Base-by-base conservation (phyloP, 1,140 invertebrate genomes). In the Zophobas morio region DNA sequence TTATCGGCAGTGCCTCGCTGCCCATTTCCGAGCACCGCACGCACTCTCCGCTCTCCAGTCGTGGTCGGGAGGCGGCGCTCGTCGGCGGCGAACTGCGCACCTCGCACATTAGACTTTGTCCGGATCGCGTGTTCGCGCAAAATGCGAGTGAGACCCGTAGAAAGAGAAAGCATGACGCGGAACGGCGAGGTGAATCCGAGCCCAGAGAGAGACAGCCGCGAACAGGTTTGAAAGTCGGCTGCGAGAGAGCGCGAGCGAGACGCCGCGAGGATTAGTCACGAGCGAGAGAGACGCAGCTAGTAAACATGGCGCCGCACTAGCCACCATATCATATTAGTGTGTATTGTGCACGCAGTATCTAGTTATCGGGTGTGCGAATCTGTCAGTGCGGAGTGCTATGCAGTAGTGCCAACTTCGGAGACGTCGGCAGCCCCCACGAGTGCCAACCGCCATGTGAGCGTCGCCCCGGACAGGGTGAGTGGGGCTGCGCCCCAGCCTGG, bases 281-380 rank as follows among this genome's bases (percentile, higher is more conserved):
- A 20, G 79, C 32, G 78, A 81, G 66, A 78, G 81, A 83, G 81
- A 84, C 77, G 76, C 75, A 82, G 75, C 74, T 77, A 82, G 84
- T 84, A 85, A 85, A 85, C 84, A 85, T 85, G 85, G 85, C 83
- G 85, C 81, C 82, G 80, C 80, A 82, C 81, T 80, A 85, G 83
- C 83, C 80, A 84, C 80, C 84, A 85, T 84, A 86, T 86, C 85
- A 83, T 83, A 79, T 82, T 84, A 81, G 84, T 83, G 80, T 81
- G 78, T 82, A 51, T 72, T 72, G 78, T 82, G 80, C 74, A 81
- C 81, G 80, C 81, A 82, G 80, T 83, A 82, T 82, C 79, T 82
- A 81, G 80, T 84, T 84, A 81, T 82, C 81, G 80, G 56, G 77
- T 75, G 76, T 82, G 70, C 42, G 72, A 77, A 42, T 53, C 39